A percentile compares a stretch with the other conserved stretches of the same genome.
phyloP scores from a whole-genome alignment of 2,797 vertebrate genomes.

The Perodicticus potto region DNA sequence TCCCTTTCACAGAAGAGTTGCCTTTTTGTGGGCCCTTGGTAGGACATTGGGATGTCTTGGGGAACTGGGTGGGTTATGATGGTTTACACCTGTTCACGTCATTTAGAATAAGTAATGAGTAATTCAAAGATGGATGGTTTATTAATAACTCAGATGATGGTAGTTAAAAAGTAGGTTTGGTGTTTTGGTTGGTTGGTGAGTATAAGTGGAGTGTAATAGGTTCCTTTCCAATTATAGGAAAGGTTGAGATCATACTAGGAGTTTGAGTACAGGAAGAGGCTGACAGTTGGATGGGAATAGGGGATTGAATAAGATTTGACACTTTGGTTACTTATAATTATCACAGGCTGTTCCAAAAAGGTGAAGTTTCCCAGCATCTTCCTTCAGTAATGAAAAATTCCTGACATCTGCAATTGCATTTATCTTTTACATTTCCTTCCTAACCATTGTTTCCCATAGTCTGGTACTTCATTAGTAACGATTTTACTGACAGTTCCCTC shows the following conservation, averaged over 20 bases:
- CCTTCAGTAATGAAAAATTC: slow-evolving; percentile 69
- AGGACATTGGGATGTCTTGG: background rate
- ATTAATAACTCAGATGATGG: background rate
- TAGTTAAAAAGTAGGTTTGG: slow-evolving; percentile 8
- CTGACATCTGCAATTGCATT: slow-evolving; percentile 71
- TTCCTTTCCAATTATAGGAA: background rate
- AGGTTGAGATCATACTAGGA: background rate
- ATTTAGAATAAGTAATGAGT: background rate
- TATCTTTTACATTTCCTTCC: slow-evolving; percentile 74
- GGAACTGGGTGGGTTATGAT: background rate
- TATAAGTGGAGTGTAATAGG: background rate
- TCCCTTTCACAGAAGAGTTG: background rate
- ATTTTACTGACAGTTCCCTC: slow-evolving; percentile 78
- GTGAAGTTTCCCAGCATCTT: slow-evolving; percentile 55
- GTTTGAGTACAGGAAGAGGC: background rate
- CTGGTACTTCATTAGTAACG: slow-evolving; percentile 83
- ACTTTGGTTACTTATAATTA: background rate
- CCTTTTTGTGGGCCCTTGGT: background rate
- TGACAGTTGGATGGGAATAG: background rate
- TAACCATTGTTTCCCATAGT: slow-evolving; percentile 63
- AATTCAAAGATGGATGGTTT: slow-evolving; percentile 9
- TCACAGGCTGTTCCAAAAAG: background rate
- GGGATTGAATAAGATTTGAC: background rate
- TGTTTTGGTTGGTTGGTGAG: background rate
- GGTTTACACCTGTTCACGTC: background rate